A percentile compares a stretch with the other conserved stretches of the same genome.
These are phyloP conservation scores for Brachionus rubens DNA, from an alignment of 1,140 invertebrate species.

Conservation along the genomic window DNA sequence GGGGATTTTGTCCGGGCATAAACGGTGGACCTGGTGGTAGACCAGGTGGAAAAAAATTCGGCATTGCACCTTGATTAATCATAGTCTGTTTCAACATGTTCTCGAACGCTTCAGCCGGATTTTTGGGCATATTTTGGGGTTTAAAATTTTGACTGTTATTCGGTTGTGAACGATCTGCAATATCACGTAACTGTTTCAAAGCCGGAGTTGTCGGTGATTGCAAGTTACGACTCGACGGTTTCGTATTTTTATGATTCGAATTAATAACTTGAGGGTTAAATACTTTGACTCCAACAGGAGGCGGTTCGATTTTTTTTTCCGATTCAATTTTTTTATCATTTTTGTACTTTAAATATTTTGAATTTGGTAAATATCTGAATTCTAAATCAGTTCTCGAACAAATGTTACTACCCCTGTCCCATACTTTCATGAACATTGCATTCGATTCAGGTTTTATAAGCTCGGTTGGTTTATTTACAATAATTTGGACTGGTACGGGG, in stretches of 20 bases:
- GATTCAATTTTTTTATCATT: neutral
- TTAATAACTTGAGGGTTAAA: conserved; percentile 32
- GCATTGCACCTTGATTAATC: neutral
- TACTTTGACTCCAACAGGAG: neutral
- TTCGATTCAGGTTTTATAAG: conserved; percentile 40
- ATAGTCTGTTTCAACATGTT: neutral
- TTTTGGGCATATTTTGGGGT: neutral
- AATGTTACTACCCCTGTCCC: conserved; percentile 32
- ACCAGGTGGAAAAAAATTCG: neutral
- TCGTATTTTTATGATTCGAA: neutral
- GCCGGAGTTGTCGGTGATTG: conserved; percentile 30
- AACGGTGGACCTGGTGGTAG: neutral
- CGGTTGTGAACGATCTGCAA: conserved; percentile 11
- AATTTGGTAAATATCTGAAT: conserved; percentile 26
- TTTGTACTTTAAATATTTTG: conserved; percentile 35
- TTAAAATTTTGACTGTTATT: neutral
- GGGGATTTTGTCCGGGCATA: neutral
- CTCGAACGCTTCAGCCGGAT: conserved; percentile 11
- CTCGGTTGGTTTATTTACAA: conserved; percentile 42
- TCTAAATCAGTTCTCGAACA: conserved; percentile 27
- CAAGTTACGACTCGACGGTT: neutral
- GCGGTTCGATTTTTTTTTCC: neutral
- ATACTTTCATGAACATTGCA: conserved; percentile 29
- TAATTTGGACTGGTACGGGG: neutral
- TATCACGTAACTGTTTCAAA: conserved; percentile 24